These are phyloP conservation scores for Sisyra nigra DNA, from an alignment of 2,888 invertebrate genomes.

Conservation along the genomic window DNA sequence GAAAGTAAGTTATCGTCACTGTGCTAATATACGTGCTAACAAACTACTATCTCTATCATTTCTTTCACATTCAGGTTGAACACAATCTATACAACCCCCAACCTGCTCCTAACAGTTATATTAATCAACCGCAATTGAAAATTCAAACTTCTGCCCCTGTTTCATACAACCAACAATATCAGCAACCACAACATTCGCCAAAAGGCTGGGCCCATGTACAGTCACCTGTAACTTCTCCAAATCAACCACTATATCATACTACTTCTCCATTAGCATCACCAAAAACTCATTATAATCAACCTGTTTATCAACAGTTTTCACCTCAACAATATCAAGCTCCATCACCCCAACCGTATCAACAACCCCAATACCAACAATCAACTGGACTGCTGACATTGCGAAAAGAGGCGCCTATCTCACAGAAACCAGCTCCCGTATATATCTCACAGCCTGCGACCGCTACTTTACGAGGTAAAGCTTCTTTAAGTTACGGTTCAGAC, in stretches of 20 bases:
- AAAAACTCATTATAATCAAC: constrained; percentile 13
- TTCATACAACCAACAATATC: constrained; percentile 8
- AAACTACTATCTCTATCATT: not conserved
- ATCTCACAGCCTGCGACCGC: constrained; percentile 67
- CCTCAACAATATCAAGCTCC: constrained; percentile 12
- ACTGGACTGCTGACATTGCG: constrained; percentile 56
- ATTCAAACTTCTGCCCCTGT: constrained; percentile 12
- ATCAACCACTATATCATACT: constrained; percentile 7
- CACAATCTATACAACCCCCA: not conserved
- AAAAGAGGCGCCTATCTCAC: constrained; percentile 56
- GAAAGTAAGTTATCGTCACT: constrained; percentile 34
- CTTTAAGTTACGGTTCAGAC: no score
- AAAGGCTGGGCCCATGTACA: constrained; percentile 29
- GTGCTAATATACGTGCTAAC: constrained; percentile 23
- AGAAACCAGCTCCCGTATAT: constrained; percentile 57
- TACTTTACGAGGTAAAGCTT: constrained; percentile 41
- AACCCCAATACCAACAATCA: constrained; percentile 30
- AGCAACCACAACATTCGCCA: constrained; percentile 10
- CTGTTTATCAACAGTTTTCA: constrained; percentile 10
- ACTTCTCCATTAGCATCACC: constrained; percentile 16
- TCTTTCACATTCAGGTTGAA: constrained; percentile 8
- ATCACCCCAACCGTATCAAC: constrained; percentile 11
- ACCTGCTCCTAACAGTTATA: not conserved
- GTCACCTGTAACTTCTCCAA: constrained; percentile 25
- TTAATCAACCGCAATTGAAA: constrained; percentile 10